Conservation (phyloP, 64 coral and sea anemone species). For the Actinia tenebrosa region DNA sequence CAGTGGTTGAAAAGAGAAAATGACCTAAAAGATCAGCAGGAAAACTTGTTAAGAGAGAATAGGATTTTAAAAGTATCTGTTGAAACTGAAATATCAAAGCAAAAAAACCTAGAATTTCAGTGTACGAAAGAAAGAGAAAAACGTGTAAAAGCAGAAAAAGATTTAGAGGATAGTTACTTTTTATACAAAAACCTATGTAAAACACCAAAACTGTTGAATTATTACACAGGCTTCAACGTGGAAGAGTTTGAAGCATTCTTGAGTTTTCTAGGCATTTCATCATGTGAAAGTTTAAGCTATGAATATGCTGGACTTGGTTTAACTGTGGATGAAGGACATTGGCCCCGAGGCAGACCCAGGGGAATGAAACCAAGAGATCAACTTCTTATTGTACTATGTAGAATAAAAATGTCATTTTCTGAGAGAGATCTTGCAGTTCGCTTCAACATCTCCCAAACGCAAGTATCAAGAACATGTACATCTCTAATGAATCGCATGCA, state of each 20-base stretch:
- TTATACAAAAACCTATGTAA: background rate
- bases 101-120: background rate
- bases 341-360: background rate
- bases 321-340: background rate
- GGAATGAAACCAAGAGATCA: conserved; percentile 9
- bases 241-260: conserved; percentile 15
- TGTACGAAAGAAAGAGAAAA: background rate
- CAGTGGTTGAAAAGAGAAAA: background rate
- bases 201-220: background rate
- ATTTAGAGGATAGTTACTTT: background rate
- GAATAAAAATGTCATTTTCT: background rate
- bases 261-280: background rate
- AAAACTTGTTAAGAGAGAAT: background rate
- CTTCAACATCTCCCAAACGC: background rate
- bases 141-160: background rate
- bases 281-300: conserved; percentile 7
- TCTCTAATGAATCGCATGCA: conserved; percentile 1
- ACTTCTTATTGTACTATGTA: background rate
- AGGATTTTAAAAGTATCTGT: background rate
- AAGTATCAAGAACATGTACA: conserved; percentile 6
- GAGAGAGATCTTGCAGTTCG: background rate
- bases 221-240: background rate
- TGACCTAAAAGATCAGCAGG: background rate
- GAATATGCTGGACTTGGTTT: background rate
- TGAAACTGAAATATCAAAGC: background rate